These are phyloP conservation scores for Tetrao urogallus DNA, from an alignment of 2,113 vertebrate species.

Conservation along the genomic window DNA sequence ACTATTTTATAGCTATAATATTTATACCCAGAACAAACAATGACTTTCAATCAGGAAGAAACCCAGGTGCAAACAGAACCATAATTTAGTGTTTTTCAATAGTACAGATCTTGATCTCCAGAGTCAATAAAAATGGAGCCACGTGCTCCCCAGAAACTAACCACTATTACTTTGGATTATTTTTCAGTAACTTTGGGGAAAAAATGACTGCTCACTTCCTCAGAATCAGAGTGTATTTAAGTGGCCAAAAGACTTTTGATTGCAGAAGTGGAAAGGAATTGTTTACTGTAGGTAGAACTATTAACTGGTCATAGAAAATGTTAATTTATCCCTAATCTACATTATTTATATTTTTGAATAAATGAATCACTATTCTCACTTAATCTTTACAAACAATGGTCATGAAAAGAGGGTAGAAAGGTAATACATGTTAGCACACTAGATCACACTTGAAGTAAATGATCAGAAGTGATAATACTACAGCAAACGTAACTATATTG, in stretches of 20 bases:
- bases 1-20: neutral
- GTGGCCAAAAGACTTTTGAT: constrained; percentile 36
- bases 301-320: neutral
- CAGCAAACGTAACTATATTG: neutral
- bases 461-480: neutral
- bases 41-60: neutral
- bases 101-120: neutral
- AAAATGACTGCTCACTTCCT: constrained; percentile 21
- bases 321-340: neutral
- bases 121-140: neutral
- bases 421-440: neutral
- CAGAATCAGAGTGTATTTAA: constrained; percentile 38
- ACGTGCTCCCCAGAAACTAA: neutral
- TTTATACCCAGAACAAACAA: neutral
- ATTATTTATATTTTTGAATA: neutral
- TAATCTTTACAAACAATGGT: neutral
- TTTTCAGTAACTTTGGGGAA: neutral
- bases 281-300: constrained; percentile 18
- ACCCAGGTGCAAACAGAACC: neutral
- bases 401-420: neutral
- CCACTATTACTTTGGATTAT: neutral
- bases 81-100: neutral
- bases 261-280: constrained; percentile 27
- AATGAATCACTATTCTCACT: neutral
- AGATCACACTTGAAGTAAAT: neutral